These are phyloP conservation scores for Rosalia funebris DNA, from an alignment of 2,888 invertebrate genomes.

Conservation along the genomic window DNA sequence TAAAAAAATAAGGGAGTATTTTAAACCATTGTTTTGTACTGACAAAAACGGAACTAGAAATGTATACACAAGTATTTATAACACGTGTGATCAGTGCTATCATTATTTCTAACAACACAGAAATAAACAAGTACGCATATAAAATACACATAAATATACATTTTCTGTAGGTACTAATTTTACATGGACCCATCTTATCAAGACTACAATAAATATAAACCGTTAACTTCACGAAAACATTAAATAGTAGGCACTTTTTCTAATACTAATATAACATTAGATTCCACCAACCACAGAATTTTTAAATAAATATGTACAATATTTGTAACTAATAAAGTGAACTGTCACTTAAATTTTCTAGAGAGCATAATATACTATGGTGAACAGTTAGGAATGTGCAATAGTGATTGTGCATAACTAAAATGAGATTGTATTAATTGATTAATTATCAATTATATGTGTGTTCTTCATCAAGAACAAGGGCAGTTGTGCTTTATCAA, in stretches of 20 bases:
- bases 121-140: neutral
- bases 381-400: no score
- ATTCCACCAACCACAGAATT: constrained; percentile 10
- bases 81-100: neutral
- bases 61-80: neutral
- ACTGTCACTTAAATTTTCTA: no score
- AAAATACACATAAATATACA: constrained; percentile 15
- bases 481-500: no score
- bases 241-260: constrained; percentile 34
- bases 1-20: neutral
- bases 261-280: constrained; percentile 24
- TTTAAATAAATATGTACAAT: no score
- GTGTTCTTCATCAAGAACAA: no score
- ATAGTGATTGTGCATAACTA: no score
- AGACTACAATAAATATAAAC: constrained; percentile 28
- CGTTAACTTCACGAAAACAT: constrained; percentile 26
- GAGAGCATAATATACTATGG: no score
- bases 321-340: no score
- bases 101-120: neutral
- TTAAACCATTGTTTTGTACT: constrained; percentile 9
- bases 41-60: neutral
- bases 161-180: constrained; percentile 24
- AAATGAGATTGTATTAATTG: no score
- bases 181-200: constrained; percentile 31
- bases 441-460: no score